Evolutionary conservation across 1,140 invertebrate species (phyloP), one percentile per base, ranked within the genome.

Genomic region (Drosophila punjabiensis): DNA sequence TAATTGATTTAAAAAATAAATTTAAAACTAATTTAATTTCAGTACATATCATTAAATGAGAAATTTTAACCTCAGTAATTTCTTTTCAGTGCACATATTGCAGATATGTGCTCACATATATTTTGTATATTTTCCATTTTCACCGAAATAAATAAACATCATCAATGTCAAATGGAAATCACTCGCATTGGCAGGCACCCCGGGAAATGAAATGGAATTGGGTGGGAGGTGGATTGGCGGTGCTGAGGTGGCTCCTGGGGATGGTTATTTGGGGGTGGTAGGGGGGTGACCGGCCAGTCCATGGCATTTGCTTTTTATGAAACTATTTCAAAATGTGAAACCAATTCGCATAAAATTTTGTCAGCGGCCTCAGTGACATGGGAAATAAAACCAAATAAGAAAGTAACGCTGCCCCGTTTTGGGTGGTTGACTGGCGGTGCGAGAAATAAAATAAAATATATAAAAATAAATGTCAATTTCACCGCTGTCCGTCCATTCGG

Each of bases 161-260:
- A 90, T 90, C 86, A 90, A 90, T 91, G 86, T 90, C 86, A 86
- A 90, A 91, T 90, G 86, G 76, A 91, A 90, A 87, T 81, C 87
- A 91, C 71, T 76, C 81, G 65, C 65, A 85, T 50, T 79, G 81
- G 67, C 79, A 81, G 75, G 76, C 67, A 59, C 59, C 56, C 62
- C 50, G 43, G 71, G 56, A 74, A 74, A 52, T 39, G 69, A 75
- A 74, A 75, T 73, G 70, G 47, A 60, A 52, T 73, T 74, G 58
- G 58, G 33, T 41, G 37, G 58, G 39, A 39, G 33, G 28, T 33
- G 63, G 63, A 20, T 66, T 24, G 63, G 10, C 8, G n/a, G 37
- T 33, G 14, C 8, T 37, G 18, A 56, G 55, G 48, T n/a, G 41
- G 35, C 13, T 41, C 13, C 14, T 20, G 68, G 20, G 14, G 14